Percentiles rank a stretch among this genome's conserved stretches.
phyloP scores from a whole-genome alignment of 1,140 invertebrate species.

The Penaeus indicus region DNA sequence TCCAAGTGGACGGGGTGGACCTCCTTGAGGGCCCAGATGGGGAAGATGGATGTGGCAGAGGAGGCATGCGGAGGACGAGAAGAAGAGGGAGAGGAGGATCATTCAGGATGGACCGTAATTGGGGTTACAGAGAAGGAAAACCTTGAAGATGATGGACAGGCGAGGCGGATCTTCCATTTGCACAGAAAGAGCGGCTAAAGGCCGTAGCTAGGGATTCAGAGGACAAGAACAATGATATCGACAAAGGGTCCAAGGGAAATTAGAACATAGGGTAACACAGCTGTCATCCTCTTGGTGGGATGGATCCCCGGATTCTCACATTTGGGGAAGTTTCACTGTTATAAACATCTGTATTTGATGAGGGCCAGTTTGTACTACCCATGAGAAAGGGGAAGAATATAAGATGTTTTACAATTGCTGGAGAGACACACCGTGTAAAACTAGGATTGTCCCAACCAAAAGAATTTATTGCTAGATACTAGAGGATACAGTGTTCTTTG shows the following conservation, averaged over 20 bases:
- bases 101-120: not conserved
- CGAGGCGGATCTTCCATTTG: slow-evolving; percentile 64
- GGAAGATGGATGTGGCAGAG: slow-evolving; percentile 29
- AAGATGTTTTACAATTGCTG: slow-evolving; percentile 70
- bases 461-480: slow-evolving; percentile 90
- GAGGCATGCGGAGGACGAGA: slow-evolving; percentile 29
- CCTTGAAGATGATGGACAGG: slow-evolving; percentile 65
- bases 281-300: slow-evolving; percentile 88
- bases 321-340: slow-evolving; percentile 74
- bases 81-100: slow-evolving; percentile 2
- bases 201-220: slow-evolving; percentile 62
- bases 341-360: slow-evolving; percentile 68
- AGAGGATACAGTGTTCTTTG: slow-evolving; percentile 93
- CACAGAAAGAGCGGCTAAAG: slow-evolving; percentile 59
- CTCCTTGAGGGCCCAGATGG: slow-evolving; percentile 7
- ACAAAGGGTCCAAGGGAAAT: slow-evolving; percentile 86
- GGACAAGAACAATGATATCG: slow-evolving; percentile 74
- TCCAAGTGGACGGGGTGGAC: slow-evolving; percentile 27
- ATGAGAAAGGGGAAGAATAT: slow-evolving; percentile 68
- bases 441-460: slow-evolving; percentile 93
- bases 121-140: not conserved
- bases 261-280: slow-evolving; percentile 86
- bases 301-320: slow-evolving; percentile 86
- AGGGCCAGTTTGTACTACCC: slow-evolving; percentile 66
- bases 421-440: slow-evolving; percentile 77